Base-by-base conservation (phyloP, 1,140 invertebrate genomes). In the Drosophila ananassae region DNA sequence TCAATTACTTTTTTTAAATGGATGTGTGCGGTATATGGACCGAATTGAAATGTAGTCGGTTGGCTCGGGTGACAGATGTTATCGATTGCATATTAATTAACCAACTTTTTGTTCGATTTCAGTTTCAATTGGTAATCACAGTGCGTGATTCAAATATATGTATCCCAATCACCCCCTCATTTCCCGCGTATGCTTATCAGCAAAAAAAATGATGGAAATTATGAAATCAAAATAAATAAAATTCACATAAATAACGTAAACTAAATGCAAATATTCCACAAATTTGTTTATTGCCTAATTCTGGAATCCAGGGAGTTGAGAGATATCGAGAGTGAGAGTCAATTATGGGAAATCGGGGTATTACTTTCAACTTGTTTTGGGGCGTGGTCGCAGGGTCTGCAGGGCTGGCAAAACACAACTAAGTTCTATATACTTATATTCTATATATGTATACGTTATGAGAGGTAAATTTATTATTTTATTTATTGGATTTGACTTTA, bases 31-130 rank as follows among this genome's bases (percentile, higher is more conserved):
- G n/a, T 28, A 21, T 47, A 48, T 24, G 7, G 39, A 24, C 32
- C 28, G 13, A 52, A 17, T 71, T 47, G 37, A 54, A 62, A 73
- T 72, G 73, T 73, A 7, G 30, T 13, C 22, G 75, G 68, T 69
- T 74, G 81, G 68, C 22, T 51, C 58, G 37, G 56, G 59, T 63
- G 44, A 55, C 81, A 69, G 77, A 73, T 59, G 56, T 47, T 85
- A 84, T 77, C 47, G 81, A 87, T 81, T 83, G 62, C 66, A 61
- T 80, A 73, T 83, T 84, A 84, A 85, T 81, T 81, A 84, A 81
- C 81, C 77, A 81, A 81, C 81, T 80, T 73, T 72, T 64, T 68
- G 73, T 80, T 69, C 62, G 73, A 34, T 55, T 77, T 76, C 61
- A 54, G 54, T 67, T 75, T 73, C 50, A 51, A 73, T 73, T 73